Conservation (phyloP, 1,140 invertebrate genomes). For the Nephotettix cincticeps region DNA sequence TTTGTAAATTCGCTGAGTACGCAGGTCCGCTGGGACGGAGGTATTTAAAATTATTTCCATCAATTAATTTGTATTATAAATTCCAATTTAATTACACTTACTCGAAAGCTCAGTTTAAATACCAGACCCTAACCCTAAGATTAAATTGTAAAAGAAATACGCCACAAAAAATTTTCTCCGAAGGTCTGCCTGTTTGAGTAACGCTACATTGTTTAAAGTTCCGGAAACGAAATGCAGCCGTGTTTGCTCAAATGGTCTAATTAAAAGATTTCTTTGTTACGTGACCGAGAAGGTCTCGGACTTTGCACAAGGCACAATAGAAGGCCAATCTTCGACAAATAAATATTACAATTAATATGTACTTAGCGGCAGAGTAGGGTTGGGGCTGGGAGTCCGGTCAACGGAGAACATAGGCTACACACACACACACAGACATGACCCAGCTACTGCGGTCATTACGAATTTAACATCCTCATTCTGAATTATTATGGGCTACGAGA, state of each 20-base stretch:
- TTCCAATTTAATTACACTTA: no score
- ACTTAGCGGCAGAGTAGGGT: no score
- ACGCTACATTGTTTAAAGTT: not conserved
- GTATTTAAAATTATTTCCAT: no score
- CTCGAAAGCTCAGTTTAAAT: no score
- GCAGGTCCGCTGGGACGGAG: no score
- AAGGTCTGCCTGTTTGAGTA: no score
- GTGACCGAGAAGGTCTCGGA: not conserved
- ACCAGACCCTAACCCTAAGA: no score
- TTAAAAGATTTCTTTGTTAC: slow-evolving; percentile 12
- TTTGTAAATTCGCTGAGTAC: no score
- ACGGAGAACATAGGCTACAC: slow-evolving; percentile 8
- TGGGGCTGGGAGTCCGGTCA: not conserved
- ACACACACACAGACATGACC: not conserved
- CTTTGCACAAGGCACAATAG: not conserved
- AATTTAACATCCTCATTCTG: slow-evolving; percentile 18
- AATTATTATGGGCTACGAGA: slow-evolving; percentile 1
- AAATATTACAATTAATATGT: slow-evolving; percentile 17
- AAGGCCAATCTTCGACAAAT: slow-evolving; percentile 17
- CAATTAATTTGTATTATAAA: no score
- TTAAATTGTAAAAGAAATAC: no score
- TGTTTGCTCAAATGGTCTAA: not conserved
- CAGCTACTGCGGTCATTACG: not conserved
- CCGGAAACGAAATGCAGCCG: not conserved
- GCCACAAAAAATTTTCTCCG: no score